phyloP scores from a whole-genome alignment of 2,888 invertebrate genomes.

The Diplazon laetatorius region DNA sequence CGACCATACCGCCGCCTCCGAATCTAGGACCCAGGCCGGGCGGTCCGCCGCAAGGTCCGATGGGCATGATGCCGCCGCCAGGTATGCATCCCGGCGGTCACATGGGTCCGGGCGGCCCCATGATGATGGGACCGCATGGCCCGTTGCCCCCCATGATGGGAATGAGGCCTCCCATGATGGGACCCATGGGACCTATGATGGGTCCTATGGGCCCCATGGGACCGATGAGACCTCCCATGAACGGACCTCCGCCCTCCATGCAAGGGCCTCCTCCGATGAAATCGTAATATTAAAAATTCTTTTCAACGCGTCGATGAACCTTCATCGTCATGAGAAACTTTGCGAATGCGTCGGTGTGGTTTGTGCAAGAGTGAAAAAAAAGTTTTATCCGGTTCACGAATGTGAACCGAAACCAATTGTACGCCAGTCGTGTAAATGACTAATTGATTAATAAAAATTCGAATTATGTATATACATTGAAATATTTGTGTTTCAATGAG shows the following conservation, averaged over 20 bases:
- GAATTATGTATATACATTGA: background rate
- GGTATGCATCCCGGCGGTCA: constrained; percentile 84
- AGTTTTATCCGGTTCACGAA: background rate
- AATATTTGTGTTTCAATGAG: background rate
- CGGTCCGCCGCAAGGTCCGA: constrained; percentile 86
- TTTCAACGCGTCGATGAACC: background rate
- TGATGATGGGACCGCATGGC: constrained; percentile 85
- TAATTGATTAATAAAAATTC: background rate
- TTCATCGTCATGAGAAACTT: background rate
- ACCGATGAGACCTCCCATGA: constrained; percentile 89
- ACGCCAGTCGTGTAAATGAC: constrained; percentile 8
- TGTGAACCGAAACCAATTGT: background rate
- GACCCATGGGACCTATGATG: constrained; percentile 88
- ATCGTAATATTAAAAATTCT: constrained; percentile 56
- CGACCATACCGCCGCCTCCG: constrained; percentile 91
- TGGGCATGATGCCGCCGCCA: constrained; percentile 83
- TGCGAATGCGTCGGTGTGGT: background rate
- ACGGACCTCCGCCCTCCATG: constrained; percentile 86
- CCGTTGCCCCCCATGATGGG: constrained; percentile 91
- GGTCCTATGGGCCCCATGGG: constrained; percentile 88
- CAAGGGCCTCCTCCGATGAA: constrained; percentile 76
- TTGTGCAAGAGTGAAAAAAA: background rate
- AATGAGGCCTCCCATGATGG: constrained; percentile 92
- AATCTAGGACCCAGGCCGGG: constrained; percentile 82
- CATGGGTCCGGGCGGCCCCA: constrained; percentile 81